These are phyloP conservation scores for Flexamia atlantica DNA, from an alignment of 2,888 invertebrate species.

Conservation along the genomic window DNA sequence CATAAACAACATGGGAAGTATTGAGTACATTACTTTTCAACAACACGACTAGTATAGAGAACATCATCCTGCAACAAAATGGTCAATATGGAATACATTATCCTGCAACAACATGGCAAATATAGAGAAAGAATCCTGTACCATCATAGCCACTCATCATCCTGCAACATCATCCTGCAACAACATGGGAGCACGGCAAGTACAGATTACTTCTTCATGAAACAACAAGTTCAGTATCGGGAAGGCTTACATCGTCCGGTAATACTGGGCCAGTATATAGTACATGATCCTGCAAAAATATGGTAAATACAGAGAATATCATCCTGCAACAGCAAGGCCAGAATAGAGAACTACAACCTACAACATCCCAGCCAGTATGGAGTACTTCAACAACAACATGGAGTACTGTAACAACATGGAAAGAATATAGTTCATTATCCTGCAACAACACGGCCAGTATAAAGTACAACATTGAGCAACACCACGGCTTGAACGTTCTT, in stretches of 20 bases:
- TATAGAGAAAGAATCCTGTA: too few species aligned
- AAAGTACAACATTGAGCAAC: constrained; percentile 55
- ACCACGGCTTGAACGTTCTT: too few species aligned
- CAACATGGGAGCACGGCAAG: too few species aligned
- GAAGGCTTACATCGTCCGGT: too few species aligned
- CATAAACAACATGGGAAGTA: too few species aligned
- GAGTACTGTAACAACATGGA: neutral
- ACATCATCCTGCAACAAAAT: neutral
- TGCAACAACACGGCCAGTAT: neutral
- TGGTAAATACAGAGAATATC: too few species aligned
- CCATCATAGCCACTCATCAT: too few species aligned
- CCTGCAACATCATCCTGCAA: too few species aligned
- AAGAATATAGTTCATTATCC: neutral
- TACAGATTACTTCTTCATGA: neutral
- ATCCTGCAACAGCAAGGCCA: too few species aligned
- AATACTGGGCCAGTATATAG: neutral
- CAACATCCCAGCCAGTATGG: neutral
- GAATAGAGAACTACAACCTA: too few species aligned
- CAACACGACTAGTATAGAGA: neutral
- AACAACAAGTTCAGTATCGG: neutral
- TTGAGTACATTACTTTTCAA: too few species aligned
- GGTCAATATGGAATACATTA: neutral
- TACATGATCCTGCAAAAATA: neutral
- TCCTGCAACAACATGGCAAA: neutral
- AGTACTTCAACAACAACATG: constrained; percentile 61